phyloP scores from a whole-genome alignment of 2,797 vertebrate species.

The Pseudomugil tenellus region DNA sequence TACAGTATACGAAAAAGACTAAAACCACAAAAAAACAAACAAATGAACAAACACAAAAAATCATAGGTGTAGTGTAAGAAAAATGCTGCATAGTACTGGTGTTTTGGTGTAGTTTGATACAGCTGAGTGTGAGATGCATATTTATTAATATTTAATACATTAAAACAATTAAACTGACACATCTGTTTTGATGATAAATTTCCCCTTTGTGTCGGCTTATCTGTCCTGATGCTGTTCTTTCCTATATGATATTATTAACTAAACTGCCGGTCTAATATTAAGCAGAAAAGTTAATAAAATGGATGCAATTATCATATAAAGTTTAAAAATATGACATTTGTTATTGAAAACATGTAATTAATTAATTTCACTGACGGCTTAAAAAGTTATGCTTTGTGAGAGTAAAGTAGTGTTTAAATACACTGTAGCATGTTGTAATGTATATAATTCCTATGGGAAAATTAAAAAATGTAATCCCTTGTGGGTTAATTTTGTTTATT shows the following conservation, averaged over 20 bases:
- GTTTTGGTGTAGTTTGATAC: not conserved
- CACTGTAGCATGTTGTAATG: not conserved
- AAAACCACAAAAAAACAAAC: not conserved
- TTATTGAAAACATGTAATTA: not conserved
- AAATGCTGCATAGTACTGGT: not conserved
- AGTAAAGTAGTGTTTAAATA: not conserved
- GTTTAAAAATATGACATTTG: no score
- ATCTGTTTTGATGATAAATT: not conserved
- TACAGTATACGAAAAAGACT: not conserved
- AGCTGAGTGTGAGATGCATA: not conserved
- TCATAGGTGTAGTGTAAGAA: not conserved
- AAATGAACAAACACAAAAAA: not conserved
- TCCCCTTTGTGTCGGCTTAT: not conserved
- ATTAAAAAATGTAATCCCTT: not conserved
- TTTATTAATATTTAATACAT: not conserved
- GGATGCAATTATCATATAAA: not conserved
- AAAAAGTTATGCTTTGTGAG: no score
- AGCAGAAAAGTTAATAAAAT: not conserved
- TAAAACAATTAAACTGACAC: not conserved
- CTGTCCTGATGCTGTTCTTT: not conserved
- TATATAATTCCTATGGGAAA: not conserved
- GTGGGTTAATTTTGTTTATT: not conserved
- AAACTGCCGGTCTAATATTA: not conserved
- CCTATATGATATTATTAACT: not conserved
- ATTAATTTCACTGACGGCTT: not conserved